phyloP scores from a whole-genome alignment of 1,140 invertebrate species.

The Holotrichia oblita region DNA sequence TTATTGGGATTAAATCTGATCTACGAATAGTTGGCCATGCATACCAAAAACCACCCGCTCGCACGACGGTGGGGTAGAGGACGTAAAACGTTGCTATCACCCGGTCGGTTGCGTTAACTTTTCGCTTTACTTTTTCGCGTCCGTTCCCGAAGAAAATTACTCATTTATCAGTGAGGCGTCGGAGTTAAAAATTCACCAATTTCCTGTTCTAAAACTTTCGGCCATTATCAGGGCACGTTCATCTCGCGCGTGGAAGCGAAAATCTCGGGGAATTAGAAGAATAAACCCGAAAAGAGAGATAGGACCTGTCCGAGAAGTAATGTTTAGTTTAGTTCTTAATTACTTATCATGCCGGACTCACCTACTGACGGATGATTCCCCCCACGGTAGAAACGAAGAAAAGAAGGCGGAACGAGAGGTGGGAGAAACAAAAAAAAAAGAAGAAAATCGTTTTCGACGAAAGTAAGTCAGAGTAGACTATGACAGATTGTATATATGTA shows the following conservation, averaged over 20 bases:
- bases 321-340: conserved; percentile 36
- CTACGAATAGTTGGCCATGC: conserved; percentile 30
- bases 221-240: conserved; percentile 17
- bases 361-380: conserved; percentile 19
- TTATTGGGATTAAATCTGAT: conserved; percentile 46
- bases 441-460: conserved; percentile 18
- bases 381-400: conserved; percentile 6
- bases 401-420: neutral
- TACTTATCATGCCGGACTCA: conserved; percentile 25
- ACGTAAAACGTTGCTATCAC: too few relatives aligned
- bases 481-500: conserved; percentile 30
- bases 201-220: conserved; percentile 1
- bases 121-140: conserved; percentile 18
- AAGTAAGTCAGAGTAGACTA: neutral
- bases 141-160: conserved; percentile 8
- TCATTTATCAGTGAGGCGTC: conserved; percentile 15
- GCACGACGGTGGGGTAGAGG: neutral
- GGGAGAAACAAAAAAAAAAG: neutral
- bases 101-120: neutral
- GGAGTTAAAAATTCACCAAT: conserved; percentile 32
- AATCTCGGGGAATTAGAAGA: conserved; percentile 18
- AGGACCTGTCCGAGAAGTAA: conserved; percentile 1
- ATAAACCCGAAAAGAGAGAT: neutral
- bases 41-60: conserved; percentile 42
- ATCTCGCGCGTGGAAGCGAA: neutral